Base-by-base conservation (phyloP, 2,113 vertebrate genomes). In the Oenanthe melanoleuca region DNA sequence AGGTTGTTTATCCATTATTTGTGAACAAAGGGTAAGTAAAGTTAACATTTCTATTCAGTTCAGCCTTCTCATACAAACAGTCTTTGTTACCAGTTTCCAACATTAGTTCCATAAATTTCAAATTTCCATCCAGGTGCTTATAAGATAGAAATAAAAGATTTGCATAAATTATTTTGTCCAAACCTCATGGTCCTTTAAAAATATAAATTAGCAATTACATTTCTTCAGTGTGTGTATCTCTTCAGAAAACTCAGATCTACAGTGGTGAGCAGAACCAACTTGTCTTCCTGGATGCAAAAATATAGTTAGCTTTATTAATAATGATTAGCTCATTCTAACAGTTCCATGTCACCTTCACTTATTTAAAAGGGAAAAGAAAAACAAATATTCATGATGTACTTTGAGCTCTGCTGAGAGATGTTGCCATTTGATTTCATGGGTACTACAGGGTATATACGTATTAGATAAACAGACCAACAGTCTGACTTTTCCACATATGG, bases 401-500 rank as follows among this genome's bases (percentile, higher is more conserved):
- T 85, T 89, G 64, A 89, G 81, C 91, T 94, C 42, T 79, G 17
- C 66, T 95, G 67, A 79, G 66, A 89, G 47, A 64, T 47, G n/a
- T 65, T 95, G 49, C 38, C 64, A 55, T 79, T 96, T 89, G 34
- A 91, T 96, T 96, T 95, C 61, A 73, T 75, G 71, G 40, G 71
- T 95, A 97, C 78, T 85, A 60, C 12, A 29, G 65, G 37, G 85
- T 86, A 60, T 75, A 26, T 80, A 37, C 85, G 34, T 93, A 92
- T 93, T 93, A 92, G 66, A 87, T 95, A 96, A 96, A 96, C 74
- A 96, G 93, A 78, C 52, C 80, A 96, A 93, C 74, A 92, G 37
- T 53, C 71, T 92, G 88, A 95, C 72, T 95, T 96, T 91, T 92
- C 69, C 63, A 66, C 94, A 96, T 97, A 97, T 95, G 96, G 95